phyloP scores from a whole-genome alignment of 1,140 invertebrate species.

The Bombus pyrosoma region DNA sequence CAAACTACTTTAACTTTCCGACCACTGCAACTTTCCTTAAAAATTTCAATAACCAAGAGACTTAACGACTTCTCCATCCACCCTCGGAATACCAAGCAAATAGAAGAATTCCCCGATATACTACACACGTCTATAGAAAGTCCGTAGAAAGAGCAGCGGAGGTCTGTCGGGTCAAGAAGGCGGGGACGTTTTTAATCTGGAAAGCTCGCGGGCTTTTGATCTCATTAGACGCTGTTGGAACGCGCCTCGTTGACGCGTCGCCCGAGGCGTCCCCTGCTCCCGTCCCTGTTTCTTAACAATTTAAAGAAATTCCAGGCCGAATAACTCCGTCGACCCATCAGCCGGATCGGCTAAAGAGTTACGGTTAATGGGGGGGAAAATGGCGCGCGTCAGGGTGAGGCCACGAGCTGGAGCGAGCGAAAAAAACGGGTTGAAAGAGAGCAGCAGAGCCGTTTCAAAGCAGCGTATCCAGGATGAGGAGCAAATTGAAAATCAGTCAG shows the following conservation, averaged over 20 bases:
- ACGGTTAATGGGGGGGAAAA: slow-evolving; percentile 68
- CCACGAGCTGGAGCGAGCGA: not conserved
- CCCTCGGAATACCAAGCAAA: not conserved
- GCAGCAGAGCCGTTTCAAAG: slow-evolving; percentile 9
- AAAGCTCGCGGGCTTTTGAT: slow-evolving; percentile 62
- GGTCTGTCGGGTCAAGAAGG: not conserved
- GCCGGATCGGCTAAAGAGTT: slow-evolving; percentile 61
- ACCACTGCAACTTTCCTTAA: too few species aligned
- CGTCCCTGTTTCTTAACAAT: slow-evolving; percentile 62
- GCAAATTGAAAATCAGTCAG: slow-evolving; percentile 66
- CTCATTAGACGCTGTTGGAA: slow-evolving; percentile 61
- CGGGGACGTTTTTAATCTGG: slow-evolving; percentile 57
- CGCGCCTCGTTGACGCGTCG: slow-evolving; percentile 24
- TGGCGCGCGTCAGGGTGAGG: slow-evolving; percentile 13
- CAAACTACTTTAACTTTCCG: not conserved
- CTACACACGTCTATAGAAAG: not conserved
- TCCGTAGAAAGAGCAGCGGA: not conserved
- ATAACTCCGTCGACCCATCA: slow-evolving; percentile 53
- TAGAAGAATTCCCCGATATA: not conserved
- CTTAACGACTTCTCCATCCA: not conserved
- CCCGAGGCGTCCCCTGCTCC: not conserved
- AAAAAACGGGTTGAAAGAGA: not conserved
- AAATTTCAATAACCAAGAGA: not conserved
- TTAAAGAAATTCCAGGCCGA: slow-evolving; percentile 67
- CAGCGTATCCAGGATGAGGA: slow-evolving; percentile 1